Evolutionary conservation across 1,140 invertebrate species (phyloP), one percentile per base, ranked within the genome.

Genomic region (Drosophila baimaii): DNA sequence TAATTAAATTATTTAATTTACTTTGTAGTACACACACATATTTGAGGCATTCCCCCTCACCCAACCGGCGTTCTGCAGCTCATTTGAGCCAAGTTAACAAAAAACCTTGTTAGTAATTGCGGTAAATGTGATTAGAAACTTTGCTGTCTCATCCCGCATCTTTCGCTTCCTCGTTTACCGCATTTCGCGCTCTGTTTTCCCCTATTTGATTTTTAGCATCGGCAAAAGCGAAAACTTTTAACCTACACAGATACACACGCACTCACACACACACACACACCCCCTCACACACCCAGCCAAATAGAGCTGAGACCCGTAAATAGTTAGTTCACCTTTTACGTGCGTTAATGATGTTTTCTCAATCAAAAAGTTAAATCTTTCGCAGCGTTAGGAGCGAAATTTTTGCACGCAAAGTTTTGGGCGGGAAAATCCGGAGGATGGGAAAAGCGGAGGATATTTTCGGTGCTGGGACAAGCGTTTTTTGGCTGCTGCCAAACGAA

Each of bases 291-390:
- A 19, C 39, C 21, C 39, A 23, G 46, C 62, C 51, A 56, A 44
- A 59, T 37, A 55, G 49, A 57, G 65, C 65, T 46, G 61, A 62
- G 43, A 70, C 52, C 64, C 73, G 69, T 89, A 84, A 88, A 80
- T 88, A 88, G 84, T 88, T 88, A 81, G 83, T 56, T 72, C 69
- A 72, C 80, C 68, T 88, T 88, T 88, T 88, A 88, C 84, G 84
- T 88, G 84, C 84, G 84, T 88, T 88, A 88, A 88, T 88, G 84
- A 88, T 88, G 84, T 88, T 88, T 88, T 88, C 84, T 89, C 84
- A 88, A 88, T 88, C 84, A 88, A 88, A 88, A 88, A 88, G 84
- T 88, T 88, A 89, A 88, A 89, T 88, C 84, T 88, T 89, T 58
- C 68, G 71, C 66, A 80, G 81, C 81, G 72, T 64, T 81, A 77